phyloP scores from a whole-genome alignment of 2,888 invertebrate genomes.

The Parnassius apollo region DNA sequence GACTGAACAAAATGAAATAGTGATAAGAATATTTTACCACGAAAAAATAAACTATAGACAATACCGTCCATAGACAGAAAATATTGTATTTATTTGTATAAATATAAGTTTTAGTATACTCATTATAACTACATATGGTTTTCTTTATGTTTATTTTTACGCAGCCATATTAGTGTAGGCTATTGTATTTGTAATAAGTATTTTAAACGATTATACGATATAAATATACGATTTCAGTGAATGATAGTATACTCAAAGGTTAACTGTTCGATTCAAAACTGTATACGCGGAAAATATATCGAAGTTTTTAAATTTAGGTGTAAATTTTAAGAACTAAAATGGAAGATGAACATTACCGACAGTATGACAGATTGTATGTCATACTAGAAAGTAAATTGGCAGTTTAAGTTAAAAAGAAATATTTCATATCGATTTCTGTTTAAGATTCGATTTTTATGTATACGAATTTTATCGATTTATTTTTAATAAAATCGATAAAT shows the following conservation, averaged over 20 bases:
- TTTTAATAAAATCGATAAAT: not conserved
- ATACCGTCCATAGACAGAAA: constrained; percentile 74
- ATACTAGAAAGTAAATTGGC: constrained; percentile 7
- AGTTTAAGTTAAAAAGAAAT: no score
- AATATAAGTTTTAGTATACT: constrained; percentile 52
- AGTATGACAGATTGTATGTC: not conserved
- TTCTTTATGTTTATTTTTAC: constrained; percentile 41
- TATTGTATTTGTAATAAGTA: constrained; percentile 32
- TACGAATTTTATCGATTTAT: constrained; percentile 15
- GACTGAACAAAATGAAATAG: constrained; percentile 64
- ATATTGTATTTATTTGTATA: constrained; percentile 69
- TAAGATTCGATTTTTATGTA: constrained; percentile 20
- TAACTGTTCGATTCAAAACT: constrained; percentile 63
- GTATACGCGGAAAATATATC: constrained; percentile 57
- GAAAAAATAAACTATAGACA: constrained; percentile 51
- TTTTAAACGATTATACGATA: constrained; percentile 60
- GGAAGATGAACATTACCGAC: not conserved
- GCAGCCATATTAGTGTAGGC: constrained; percentile 72
- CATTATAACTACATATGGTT: constrained; percentile 51
- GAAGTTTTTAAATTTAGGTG: constrained; percentile 37
- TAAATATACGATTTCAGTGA: constrained; percentile 59
- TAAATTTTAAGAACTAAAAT: constrained; percentile 26
- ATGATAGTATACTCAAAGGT: constrained; percentile 42
- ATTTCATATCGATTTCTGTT: not conserved
- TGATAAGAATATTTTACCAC: constrained; percentile 66